Conservation (phyloP, 2,113 vertebrate species). For the Thunnus maccoyii region DNA sequence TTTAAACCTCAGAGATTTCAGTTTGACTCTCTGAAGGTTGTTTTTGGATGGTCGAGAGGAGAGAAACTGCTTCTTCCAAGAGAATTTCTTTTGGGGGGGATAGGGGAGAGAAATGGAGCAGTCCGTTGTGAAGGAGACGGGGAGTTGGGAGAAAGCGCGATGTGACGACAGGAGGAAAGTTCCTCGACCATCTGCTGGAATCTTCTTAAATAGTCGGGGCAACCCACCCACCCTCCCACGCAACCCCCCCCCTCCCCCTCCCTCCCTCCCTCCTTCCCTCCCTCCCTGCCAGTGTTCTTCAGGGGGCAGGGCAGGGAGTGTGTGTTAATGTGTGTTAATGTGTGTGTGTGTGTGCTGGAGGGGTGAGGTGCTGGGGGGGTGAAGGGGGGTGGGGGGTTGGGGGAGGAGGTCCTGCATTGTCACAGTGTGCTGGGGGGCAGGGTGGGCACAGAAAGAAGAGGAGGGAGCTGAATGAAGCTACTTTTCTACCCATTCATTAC, state of each 20-base stretch:
- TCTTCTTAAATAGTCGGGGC: constrained; percentile 82
- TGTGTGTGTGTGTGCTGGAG: constrained; percentile 29
- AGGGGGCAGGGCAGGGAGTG: constrained; percentile 57
- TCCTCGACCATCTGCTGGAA: constrained; percentile 80
- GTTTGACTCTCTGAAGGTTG: background rate
- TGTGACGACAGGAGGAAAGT: constrained; percentile 62
- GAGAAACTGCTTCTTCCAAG: background rate
- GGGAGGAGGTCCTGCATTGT: constrained; percentile 66
- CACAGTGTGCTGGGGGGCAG: constrained; percentile 73
- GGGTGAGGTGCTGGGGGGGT: constrained; percentile 62
- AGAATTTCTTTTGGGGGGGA: background rate
- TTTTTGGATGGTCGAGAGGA: background rate
- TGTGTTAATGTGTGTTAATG: constrained; percentile 56
- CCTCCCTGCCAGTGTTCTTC: constrained; percentile 44
- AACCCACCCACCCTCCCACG: constrained; percentile 44
- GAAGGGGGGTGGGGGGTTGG: background rate
- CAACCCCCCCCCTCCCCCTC: no score
- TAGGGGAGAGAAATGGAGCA: background rate
- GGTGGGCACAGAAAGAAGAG: constrained; percentile 59
- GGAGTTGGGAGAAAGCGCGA: constrained; percentile 17
- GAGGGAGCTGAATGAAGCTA: constrained; percentile 68
- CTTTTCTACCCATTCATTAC: constrained; percentile 72
- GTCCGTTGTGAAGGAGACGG: constrained; percentile 1
- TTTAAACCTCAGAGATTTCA: background rate
- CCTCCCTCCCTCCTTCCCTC: no score